These are phyloP conservation scores for Limnephilus auricula DNA, from an alignment of 2,888 invertebrate species.

Conservation along the genomic window DNA sequence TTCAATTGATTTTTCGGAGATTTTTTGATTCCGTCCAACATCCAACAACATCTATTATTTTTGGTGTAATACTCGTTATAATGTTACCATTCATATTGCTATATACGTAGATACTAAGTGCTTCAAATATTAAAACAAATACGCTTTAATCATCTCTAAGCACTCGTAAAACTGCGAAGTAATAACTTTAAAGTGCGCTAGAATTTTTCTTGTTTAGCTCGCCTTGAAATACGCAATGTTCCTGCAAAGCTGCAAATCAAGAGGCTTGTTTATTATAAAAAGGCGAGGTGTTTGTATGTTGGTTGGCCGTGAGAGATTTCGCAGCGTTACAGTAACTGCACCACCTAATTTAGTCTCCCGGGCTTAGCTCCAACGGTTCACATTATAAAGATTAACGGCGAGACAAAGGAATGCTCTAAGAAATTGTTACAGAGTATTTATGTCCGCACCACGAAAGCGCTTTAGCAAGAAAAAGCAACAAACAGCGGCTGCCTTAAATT, in stretches of 20 bases:
- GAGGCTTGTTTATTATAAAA: not conserved
- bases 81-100: too few relatives aligned
- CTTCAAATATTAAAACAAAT: not conserved
- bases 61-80: too few relatives aligned
- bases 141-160: not conserved
- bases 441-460: slow-evolving; percentile 47
- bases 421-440: slow-evolving; percentile 54
- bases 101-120: not conserved
- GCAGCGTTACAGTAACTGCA: slow-evolving; percentile 20
- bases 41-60: too few relatives aligned
- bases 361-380: slow-evolving; percentile 33
- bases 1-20: too few relatives aligned
- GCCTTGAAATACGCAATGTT: not conserved
- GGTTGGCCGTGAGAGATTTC: not conserved
- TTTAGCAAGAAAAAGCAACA: slow-evolving; percentile 34
- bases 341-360: slow-evolving; percentile 44
- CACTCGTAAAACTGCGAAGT: not conserved
- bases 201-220: not conserved
- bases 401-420: slow-evolving; percentile 54
- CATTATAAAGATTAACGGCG: slow-evolving; percentile 57
- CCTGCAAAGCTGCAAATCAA: not conserved
- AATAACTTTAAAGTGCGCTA: not conserved
- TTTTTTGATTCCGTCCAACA: too few relatives aligned
- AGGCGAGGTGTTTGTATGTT: not conserved
- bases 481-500: slow-evolving; percentile 27